phyloP scores from a whole-genome alignment of 1,140 invertebrate genomes.

The Drosophila miranda region DNA sequence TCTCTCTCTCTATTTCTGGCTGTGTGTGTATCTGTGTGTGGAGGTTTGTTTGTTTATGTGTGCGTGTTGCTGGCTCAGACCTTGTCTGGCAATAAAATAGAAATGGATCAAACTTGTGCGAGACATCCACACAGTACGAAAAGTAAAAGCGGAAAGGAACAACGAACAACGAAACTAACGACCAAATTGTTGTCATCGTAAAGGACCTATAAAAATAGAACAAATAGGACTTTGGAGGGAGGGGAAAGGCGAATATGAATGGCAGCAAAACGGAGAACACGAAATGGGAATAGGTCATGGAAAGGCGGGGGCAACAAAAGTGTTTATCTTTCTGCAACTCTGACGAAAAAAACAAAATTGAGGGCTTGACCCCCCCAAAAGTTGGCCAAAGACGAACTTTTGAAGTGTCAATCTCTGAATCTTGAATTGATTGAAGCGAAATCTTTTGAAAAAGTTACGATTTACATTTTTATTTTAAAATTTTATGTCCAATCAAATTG shows the following conservation, averaged over 20 bases:
- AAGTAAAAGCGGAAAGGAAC: background rate
- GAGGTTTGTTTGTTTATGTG: background rate
- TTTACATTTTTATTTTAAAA: too few species aligned
- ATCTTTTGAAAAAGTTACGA: background rate
- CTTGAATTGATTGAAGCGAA: background rate
- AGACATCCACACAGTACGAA: conserved; percentile 28
- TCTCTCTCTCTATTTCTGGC: background rate
- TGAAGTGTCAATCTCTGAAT: too few species aligned
- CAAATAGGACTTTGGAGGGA: conserved; percentile 6
- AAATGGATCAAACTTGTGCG: conserved; percentile 71
- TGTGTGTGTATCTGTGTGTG: conserved; percentile 3
- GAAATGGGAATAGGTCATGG: background rate
- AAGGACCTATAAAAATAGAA: conserved; percentile 57
- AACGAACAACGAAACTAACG: conserved; percentile 27
- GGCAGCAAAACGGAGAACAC: too few species aligned
- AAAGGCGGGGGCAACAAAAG: background rate
- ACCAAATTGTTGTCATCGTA: conserved; percentile 62
- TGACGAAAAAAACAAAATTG: background rate
- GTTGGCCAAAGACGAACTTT: too few species aligned
- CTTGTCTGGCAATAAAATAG: conserved; percentile 38
- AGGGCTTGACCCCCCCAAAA: too few species aligned
- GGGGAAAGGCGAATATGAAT: background rate
- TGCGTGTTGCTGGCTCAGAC: conserved; percentile 1
- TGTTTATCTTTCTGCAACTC: conserved; percentile 1
- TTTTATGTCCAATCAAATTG: too few species aligned